A percentile compares a stretch with the other conserved stretches of the same genome.
Evolutionary conservation across 1,140 invertebrate genomes (phyloP).

Genomic region (Plectrocnemia conspersa): DNA sequence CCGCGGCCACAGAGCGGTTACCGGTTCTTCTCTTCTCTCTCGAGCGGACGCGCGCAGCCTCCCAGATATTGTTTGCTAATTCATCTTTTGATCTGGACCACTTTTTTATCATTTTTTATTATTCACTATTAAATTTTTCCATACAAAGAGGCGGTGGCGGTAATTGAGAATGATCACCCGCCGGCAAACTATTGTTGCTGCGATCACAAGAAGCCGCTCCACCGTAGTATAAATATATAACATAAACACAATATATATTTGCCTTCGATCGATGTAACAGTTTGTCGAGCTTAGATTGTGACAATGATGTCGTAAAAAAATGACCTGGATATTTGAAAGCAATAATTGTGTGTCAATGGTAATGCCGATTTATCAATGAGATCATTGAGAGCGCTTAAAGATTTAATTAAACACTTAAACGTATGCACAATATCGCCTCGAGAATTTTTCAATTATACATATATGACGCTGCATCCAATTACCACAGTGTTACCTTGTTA

Average conservation of each 20-base stretch:
- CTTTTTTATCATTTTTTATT: neutral
- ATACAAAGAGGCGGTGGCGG: slow-evolving; percentile 10
- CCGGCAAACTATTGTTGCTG: slow-evolving; percentile 2
- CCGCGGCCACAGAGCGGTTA: slow-evolving; percentile 13
- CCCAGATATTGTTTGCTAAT: slow-evolving; percentile 21
- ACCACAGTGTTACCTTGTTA: neutral
- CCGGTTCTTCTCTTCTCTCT: slow-evolving; percentile 5
- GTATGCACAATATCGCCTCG: no score
- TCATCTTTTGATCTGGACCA: slow-evolving; percentile 9
- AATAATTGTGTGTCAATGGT: neutral
- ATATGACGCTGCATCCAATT: neutral
- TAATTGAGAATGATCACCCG: slow-evolving; percentile 11
- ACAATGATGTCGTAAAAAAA: slow-evolving; percentile 3
- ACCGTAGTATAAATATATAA: neutral
- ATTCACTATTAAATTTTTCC: slow-evolving; percentile 9
- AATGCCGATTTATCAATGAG: slow-evolving; percentile 2
- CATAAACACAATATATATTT: neutral
- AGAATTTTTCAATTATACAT: no score
- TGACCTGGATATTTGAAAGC: neutral
- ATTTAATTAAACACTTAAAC: no score
- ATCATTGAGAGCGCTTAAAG: no score
- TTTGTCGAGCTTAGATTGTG: neutral
- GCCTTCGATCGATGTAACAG: neutral
- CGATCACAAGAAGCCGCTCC: slow-evolving; percentile 8
- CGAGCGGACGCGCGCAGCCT: neutral